Evolutionary conservation across 2,113 vertebrate genomes (phyloP), one percentile per base, ranked within the genome.

Genomic region (Takifugu bimaculatus): DNA sequence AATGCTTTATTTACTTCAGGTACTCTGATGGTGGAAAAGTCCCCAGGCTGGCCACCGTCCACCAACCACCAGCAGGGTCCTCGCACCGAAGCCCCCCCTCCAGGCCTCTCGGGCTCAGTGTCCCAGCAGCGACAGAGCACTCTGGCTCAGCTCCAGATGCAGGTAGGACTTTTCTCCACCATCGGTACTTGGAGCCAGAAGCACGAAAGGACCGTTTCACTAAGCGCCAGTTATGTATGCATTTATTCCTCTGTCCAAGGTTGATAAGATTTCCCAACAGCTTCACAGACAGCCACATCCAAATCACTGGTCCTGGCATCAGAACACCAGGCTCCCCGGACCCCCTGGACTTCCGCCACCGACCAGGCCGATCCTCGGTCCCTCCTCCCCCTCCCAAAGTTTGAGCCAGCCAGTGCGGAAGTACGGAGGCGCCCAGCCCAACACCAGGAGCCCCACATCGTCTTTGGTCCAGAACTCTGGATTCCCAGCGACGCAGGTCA

Each of bases 71-170:
- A 80, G 49, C 13, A 63, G 0, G 86, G 83, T 28, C 80, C 87
- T 39, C 85, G 88, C 70, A 52, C 69, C 4, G 91, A 91, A 4
- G 83, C 50, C 2, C 70, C 85, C 9, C 15, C 77, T 4, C 78
- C 66, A 35, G 67, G 47, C 49, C 47, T 80, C 20, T 32, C 87
- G 0, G 35, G 74, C 2, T 26, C 82, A 6, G 67, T 80, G 14
- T 67, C 83, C 6, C 90, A 89, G 72, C 87, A 87, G 59, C 67
- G 87, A 13, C 90, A 90, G 69, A 90, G 85, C 66, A 92, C 91
- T 0, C 78, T 92, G 54, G 91, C 90, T 35, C 91, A 91, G 81
- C 89, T 92, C 2, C 91, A 92, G 78, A 86, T 91, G 90, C 91
- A 92, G 84, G 87, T 88, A 63, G 3, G 20, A 55, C 32, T 27